These are phyloP conservation scores for Paelopatides confundens DNA, from an alignment of 53 echinoderm and acorn worm species.

Conservation along the genomic window DNA sequence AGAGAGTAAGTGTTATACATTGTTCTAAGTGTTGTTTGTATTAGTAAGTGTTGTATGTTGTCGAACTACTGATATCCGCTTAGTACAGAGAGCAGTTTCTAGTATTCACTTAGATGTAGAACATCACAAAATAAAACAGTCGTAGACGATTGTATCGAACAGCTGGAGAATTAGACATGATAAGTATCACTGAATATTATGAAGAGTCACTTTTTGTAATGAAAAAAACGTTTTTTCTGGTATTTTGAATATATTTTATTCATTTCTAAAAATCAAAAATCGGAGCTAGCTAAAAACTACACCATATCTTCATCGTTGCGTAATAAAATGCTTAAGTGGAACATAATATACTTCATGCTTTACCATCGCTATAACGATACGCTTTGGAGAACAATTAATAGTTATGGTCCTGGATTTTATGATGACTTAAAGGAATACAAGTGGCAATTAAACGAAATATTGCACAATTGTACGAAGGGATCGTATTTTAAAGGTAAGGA, in stretches of 20 bases:
- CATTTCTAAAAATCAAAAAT: slow-evolving; percentile 75
- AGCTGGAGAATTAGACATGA: slow-evolving; percentile 71
- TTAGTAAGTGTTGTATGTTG: no score
- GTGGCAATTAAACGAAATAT: slow-evolving; percentile 35
- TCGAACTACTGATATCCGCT: no score
- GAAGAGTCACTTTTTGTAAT: no score
- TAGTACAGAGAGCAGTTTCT: no score
- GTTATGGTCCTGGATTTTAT: slow-evolving; percentile 67
- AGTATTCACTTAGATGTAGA: no score
- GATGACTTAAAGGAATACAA: slow-evolving; percentile 65
- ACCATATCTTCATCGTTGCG: no score
- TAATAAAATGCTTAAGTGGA: slow-evolving; percentile 76
- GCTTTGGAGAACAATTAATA: slow-evolving; percentile 71
- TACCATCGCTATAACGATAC: slow-evolving; percentile 79
- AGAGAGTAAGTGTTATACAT: no score
- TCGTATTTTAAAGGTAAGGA: no score
- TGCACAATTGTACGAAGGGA: no score
- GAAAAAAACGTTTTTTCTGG: slow-evolving; percentile 77
- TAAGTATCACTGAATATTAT: no score
- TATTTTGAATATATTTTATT: slow-evolving; percentile 69
- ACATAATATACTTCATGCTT: slow-evolving; percentile 59
- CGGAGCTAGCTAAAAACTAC: slow-evolving; percentile 53
- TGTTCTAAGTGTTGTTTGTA: no score
- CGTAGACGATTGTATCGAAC: slow-evolving; percentile 70
- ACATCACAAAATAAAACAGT: no score